phyloP scores from a whole-genome alignment of 2,888 invertebrate species.

The Scaptomyza cyrtandrae region DNA sequence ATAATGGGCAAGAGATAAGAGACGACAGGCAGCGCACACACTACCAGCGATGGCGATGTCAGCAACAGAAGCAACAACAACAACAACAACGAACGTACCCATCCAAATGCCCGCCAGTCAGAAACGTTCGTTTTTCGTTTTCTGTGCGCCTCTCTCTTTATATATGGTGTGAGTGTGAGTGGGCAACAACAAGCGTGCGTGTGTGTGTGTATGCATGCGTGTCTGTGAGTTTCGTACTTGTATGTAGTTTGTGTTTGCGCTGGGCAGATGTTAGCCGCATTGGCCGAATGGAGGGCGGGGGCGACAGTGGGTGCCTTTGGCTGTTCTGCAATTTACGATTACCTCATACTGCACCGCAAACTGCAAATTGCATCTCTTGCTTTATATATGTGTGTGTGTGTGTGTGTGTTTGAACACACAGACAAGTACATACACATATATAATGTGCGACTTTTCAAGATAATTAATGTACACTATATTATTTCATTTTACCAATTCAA shows the following conservation, averaged over 20 bases:
- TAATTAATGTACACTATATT: slow-evolving; percentile 68
- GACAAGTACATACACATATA: slow-evolving; percentile 1
- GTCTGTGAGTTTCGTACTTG: background rate
- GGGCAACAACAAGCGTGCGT: slow-evolving; percentile 25
- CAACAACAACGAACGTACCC: slow-evolving; percentile 22
- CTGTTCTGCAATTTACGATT: slow-evolving; percentile 63
- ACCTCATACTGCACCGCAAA: slow-evolving; percentile 69
- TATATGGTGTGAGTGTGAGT: slow-evolving; percentile 53
- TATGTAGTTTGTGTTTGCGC: background rate
- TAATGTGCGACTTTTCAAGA: slow-evolving; percentile 48
- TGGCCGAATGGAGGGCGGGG: background rate
- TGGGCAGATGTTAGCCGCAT: slow-evolving; percentile 45
- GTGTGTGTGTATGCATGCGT: slow-evolving; percentile 1
- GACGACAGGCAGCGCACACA: slow-evolving; percentile 71
- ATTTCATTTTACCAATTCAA: slow-evolving; percentile 44
- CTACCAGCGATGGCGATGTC: slow-evolving; percentile 65
- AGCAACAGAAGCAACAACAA: slow-evolving; percentile 25
- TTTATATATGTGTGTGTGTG: slow-evolving; percentile 4
- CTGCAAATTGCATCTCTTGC: slow-evolving; percentile 65
- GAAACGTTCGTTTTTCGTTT: slow-evolving; percentile 70
- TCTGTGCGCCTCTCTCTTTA: slow-evolving; percentile 44
- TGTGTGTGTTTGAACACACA: background rate
- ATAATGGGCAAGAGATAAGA: slow-evolving; percentile 84
- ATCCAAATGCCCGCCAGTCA: slow-evolving; percentile 83
- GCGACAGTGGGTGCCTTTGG: slow-evolving; percentile 7